phyloP scores from a whole-genome alignment of 2,113 vertebrate genomes.

The Percopsis transmontana region DNA sequence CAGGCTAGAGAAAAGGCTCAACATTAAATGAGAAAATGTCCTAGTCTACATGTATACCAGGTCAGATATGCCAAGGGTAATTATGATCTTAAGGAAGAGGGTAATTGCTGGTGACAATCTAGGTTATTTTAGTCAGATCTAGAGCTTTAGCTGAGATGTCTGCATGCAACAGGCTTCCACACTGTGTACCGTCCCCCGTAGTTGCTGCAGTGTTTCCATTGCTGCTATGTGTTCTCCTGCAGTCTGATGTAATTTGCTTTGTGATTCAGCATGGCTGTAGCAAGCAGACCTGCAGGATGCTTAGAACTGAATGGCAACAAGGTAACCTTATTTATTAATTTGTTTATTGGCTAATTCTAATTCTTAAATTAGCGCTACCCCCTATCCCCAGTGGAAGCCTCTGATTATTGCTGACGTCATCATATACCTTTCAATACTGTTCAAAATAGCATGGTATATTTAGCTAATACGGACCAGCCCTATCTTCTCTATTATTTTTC shows the following conservation, averaged over 20 bases:
- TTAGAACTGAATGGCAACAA: background rate
- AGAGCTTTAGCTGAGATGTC: background rate
- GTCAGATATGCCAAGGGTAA: background rate
- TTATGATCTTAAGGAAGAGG: background rate
- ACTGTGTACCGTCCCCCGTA: background rate
- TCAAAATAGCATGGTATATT: too few species aligned
- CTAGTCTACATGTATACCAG: background rate
- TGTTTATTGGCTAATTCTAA: too few species aligned
- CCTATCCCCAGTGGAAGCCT: too few species aligned
- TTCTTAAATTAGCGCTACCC: too few species aligned
- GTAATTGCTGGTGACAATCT: background rate
- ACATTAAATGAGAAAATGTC: background rate
- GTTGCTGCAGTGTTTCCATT: background rate
- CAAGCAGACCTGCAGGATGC: slow-evolving; percentile 2
- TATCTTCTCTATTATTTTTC: too few species aligned
- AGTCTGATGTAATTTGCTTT: background rate
- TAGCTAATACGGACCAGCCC: too few species aligned
- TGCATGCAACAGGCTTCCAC: background rate
- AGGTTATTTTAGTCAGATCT: background rate
- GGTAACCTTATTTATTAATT: background rate
- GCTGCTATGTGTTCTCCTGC: background rate
- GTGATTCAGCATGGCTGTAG: background rate
- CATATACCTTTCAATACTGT: too few species aligned
- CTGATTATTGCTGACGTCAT: too few species aligned
- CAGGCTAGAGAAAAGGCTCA: background rate